Base-by-base conservation (phyloP, 2,888 invertebrate genomes). In the Acrocera orbiculus region DNA sequence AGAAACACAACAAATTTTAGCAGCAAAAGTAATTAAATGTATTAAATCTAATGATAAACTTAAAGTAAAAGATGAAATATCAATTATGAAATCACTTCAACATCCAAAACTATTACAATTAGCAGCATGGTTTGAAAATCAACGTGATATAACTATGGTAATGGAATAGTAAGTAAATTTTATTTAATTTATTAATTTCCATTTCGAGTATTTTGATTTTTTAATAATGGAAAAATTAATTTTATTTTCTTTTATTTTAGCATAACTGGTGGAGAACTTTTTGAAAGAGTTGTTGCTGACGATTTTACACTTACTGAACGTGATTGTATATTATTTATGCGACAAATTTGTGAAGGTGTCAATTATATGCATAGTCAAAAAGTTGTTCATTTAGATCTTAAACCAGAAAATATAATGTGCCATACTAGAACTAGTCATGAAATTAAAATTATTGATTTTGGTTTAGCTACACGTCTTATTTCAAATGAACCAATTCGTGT, bases 401-500 rank as follows among this genome's bases (percentile, higher is more conserved):
- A 93, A 70, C 92, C 93, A 0, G 93, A 93, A 60, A 95, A 95
- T 55, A 89, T 95, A 34, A 77, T 95, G 67, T 93, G 90, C 57
- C 70, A 81, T 33, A 79, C 80, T 4, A 67, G 79, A 38, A 80
- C 80, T 25, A 85, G 86, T 8, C 71, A 87, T 62, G 73, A 59
- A 50, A 80, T 93, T 42, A 93, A 93, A 61, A 74, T 93, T 19
- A 90, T 93, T 41, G 93, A 95, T 59, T 93, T 93, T 52, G 92
- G 93, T 2, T 56, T 93, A 34, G 89, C 92, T 1, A 74, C 81
- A 49, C 70, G 70, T 32, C 65, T 80, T 38, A 65, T 72, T 39
- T 72, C 76, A 0, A 68, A 70, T 40, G 66, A 66, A n/a, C 73
- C 75, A 2, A 64, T 76, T 9, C 62, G 77, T 35, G 77, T 79